A percentile compares a stretch with the other conserved stretches of the same genome.
phyloP scores from a whole-genome alignment of 2,113 vertebrate genomes.

The Gopherus flavomarginatus region DNA sequence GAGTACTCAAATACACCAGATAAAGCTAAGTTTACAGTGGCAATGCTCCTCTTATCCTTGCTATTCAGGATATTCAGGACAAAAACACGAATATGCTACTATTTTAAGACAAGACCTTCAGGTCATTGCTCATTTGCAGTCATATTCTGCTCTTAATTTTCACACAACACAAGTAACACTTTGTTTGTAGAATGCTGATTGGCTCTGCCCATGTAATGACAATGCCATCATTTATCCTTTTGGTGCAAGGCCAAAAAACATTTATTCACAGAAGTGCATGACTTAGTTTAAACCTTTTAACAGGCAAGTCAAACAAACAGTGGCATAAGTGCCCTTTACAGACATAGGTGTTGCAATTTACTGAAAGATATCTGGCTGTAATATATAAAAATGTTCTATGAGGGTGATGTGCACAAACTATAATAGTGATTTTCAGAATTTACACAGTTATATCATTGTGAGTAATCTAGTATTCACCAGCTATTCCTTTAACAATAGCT shows the following conservation, averaged over 20 bases:
- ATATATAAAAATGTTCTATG: neutral
- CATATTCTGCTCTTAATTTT: neutral
- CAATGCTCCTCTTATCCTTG: neutral
- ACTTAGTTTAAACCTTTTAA: neutral
- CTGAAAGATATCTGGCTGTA: neutral
- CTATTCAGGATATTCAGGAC: neutral
- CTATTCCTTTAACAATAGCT: neutral
- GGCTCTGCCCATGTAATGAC: neutral
- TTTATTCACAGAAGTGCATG: neutral
- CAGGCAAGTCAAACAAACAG: neutral
- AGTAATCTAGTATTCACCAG: neutral
- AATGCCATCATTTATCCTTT: neutral
- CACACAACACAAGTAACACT: neutral
- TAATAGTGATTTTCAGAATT: neutral
- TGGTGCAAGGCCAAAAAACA: rapidly evolving
- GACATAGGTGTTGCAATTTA: neutral
- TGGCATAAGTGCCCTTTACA: neutral
- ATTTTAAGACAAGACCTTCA: neutral
- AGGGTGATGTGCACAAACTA: neutral
- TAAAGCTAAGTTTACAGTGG: neutral
- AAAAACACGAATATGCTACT: neutral
- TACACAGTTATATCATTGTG: neutral
- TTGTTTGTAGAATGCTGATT: neutral
- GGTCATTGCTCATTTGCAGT: neutral
- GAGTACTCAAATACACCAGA: neutral